Evolutionary conservation across 2,113 vertebrate species (phyloP), one percentile per base, ranked within the genome.

Genomic region (Scomber scombrus): DNA sequence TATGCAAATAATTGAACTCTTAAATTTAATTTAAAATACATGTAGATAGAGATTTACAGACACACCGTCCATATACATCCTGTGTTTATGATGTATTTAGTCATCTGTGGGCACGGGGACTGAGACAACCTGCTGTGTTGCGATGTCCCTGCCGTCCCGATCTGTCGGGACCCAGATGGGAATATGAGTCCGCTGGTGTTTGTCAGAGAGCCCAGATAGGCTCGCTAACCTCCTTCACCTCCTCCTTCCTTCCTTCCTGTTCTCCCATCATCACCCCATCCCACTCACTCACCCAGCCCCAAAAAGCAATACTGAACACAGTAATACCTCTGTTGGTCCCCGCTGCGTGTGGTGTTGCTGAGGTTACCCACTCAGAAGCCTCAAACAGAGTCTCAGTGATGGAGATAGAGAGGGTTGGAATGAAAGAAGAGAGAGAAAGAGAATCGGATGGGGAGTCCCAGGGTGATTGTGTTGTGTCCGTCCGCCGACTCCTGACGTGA

Each of bases 401-500:
- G 60, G 64, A 82, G 83, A 64, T 15, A 15, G 73, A 62, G 73
- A 84, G 75, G 40, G 74, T 54, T 58, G 58, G 83, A 69, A 65
- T 72, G 84, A 75, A 78, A 75, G 79, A 78, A 72, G 62, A 77
- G 71, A 71, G 62, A 29, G 74, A 29, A 60, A 67, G 47, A 63
- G 72, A 81, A 70, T 77, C 73, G 23, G 80, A 83, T 46, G 49
- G 67, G 78, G 80, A 85, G 76, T 92, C 94, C 90, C 90, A 55
- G 82, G 84, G 93, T 95, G 95, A 95, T 95, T 93, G 95, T 94
- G 95, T 95, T 96, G 95, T 97, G 97, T 96, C 96, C 94, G 86
- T 96, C 95, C 94, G 47, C 66, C 86, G 88, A 94, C 95, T 95
- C 77, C 92, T 93, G 92, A 94, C 95, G 97, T 97, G 96, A 98